Percentiles rank a stretch among this genome's conserved stretches.
These are phyloP conservation scores for Rana temporaria DNA, from an alignment of 2,113 vertebrate species.

Conservation along the genomic window DNA sequence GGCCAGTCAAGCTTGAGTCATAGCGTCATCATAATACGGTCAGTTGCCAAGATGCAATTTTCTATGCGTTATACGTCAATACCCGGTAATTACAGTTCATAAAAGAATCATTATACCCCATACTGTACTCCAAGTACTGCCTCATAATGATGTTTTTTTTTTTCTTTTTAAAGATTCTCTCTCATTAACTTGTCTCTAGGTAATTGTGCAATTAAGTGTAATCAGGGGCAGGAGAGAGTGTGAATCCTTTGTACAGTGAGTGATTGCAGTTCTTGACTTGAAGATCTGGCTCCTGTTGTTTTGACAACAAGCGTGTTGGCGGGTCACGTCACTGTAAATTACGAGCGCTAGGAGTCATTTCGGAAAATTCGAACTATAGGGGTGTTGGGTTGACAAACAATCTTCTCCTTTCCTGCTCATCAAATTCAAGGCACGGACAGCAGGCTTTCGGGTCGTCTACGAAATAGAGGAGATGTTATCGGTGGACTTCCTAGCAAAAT, in stretches of 20 bases:
- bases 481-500: too few relatives aligned
- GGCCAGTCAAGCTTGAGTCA: too few relatives aligned
- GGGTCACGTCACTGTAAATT: slow-evolving; percentile 59
- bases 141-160: slow-evolving; percentile 69
- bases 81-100: slow-evolving; percentile 65
- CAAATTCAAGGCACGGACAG: background rate
- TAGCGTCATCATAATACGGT: too few relatives aligned
- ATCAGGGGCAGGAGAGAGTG: slow-evolving; percentile 66
- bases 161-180: slow-evolving; percentile 63
- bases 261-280: slow-evolving; percentile 53
- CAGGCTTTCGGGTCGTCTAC: too few relatives aligned
- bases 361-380: background rate
- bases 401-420: background rate
- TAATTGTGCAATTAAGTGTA: slow-evolving; percentile 72
- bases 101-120: slow-evolving; percentile 62
- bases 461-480: too few relatives aligned
- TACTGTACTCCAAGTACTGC: slow-evolving; percentile 44
- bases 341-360: background rate
- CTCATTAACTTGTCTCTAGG: slow-evolving; percentile 72
- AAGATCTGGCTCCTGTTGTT: slow-evolving; percentile 61
- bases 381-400: background rate
- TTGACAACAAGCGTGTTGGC: slow-evolving; percentile 63
- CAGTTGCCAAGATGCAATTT: too few relatives aligned
- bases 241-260: slow-evolving; percentile 64
- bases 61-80: background rate